Percentiles rank a stretch among this genome's conserved stretches.
phyloP scores from a whole-genome alignment of 2,113 vertebrate genomes.

The Tupaia tana region DNA sequence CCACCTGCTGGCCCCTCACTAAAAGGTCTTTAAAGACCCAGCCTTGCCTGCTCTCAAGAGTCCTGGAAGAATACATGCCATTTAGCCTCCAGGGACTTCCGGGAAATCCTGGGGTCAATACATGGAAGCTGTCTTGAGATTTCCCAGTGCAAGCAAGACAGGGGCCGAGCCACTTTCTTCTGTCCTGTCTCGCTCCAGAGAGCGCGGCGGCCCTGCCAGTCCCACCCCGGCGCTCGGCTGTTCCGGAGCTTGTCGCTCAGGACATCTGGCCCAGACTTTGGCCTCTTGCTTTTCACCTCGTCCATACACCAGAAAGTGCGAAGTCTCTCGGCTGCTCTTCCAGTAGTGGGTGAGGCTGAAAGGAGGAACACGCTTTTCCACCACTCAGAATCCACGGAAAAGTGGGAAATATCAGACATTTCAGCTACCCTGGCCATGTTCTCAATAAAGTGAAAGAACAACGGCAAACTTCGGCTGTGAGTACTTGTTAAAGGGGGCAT shows the following conservation, averaged over 20 bases:
- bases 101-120: not conserved
- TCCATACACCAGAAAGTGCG: not conserved
- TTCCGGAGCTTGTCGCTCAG: rapidly evolving
- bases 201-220: too few species aligned
- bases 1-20: too few species aligned
- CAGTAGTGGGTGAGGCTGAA: not conserved
- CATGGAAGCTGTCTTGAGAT: not conserved
- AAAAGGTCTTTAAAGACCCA: too few species aligned
- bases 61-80: not conserved
- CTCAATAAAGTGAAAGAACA: too few species aligned
- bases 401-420: rapidly evolving
- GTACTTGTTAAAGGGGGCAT: not conserved
- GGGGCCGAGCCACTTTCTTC: not conserved
- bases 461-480: not conserved
- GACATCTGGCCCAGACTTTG: rapidly evolving
- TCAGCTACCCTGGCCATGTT: not conserved
- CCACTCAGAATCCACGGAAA: not conserved
- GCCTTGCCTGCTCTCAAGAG: not conserved
- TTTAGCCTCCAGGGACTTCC: not conserved
- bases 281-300: too few species aligned
- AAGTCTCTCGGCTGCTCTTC: too few species aligned
- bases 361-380: rapidly evolving
- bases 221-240: too few species aligned
- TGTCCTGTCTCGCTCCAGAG: not conserved
- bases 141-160: rapidly evolving